phyloP scores from a whole-genome alignment of 2,113 vertebrate species.

The Tragelaphus buxtoni region DNA sequence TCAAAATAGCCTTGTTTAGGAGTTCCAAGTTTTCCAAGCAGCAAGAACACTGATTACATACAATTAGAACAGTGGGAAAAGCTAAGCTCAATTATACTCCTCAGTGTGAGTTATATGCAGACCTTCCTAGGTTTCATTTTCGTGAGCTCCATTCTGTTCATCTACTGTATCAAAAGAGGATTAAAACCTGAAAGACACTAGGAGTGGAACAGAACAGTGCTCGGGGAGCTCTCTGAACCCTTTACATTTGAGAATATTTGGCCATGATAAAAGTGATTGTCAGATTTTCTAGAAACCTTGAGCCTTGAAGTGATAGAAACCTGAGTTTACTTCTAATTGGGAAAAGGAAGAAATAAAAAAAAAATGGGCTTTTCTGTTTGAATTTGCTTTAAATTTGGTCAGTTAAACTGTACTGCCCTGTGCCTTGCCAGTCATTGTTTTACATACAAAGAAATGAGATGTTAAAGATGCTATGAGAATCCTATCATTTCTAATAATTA shows the following conservation, averaged over 20 bases:
- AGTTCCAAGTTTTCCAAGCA: background rate
- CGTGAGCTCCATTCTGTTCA: background rate
- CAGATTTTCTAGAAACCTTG: constrained; percentile 17
- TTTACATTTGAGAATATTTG: constrained; percentile 24
- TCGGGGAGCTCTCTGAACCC: background rate
- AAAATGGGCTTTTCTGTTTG: background rate
- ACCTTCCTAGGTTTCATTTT: constrained; percentile 42
- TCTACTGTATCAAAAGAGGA: constrained; percentile 37
- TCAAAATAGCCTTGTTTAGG: background rate
- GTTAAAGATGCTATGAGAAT: background rate
- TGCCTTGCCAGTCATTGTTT: background rate
- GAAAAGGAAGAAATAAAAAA: background rate
- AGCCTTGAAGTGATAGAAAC: constrained; percentile 13
- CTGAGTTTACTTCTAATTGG: background rate
- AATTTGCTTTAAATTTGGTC: background rate
- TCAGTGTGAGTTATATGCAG: constrained; percentile 30
- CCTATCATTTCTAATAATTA: background rate
- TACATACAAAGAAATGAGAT: background rate
- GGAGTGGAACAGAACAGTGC: background rate
- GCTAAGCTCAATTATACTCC: constrained; percentile 49
- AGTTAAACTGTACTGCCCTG: background rate
- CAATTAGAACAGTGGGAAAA: constrained; percentile 58
- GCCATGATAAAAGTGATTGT: constrained; percentile 10
- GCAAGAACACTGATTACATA: constrained; percentile 4
- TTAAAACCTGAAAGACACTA: constrained; percentile 45